Evolutionary conservation across 1,140 invertebrate genomes (phyloP).

Genomic region (Scylla paramamosain): DNA sequence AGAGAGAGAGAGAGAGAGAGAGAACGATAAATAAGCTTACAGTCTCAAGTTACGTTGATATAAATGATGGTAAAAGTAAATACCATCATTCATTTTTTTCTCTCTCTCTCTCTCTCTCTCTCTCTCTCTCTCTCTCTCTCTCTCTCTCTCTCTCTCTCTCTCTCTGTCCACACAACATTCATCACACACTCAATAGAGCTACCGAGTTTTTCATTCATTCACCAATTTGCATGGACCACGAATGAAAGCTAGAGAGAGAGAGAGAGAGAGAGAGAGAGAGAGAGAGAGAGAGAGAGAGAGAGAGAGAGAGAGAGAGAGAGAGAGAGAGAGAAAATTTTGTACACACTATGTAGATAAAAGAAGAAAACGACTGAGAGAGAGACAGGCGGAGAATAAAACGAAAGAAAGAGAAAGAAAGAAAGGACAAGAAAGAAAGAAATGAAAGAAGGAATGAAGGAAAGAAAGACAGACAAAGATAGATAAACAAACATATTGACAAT

Average conservation of each 20-base stretch:
- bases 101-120: too few relatives aligned
- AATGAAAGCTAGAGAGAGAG: too few relatives aligned
- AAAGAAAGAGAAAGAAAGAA: too few relatives aligned
- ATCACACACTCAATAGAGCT: neutral
- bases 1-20: neutral
- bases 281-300: constrained; percentile 37
- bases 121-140: too few relatives aligned
- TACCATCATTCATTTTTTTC: too few relatives aligned
- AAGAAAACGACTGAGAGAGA: neutral
- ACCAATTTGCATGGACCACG: neutral
- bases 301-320: constrained; percentile 34
- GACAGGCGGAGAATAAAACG: neutral
- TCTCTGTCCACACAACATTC: neutral
- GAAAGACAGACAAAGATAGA: neutral
- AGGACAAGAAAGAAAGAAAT: neutral
- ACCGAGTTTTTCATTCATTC: neutral
- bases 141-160: too few relatives aligned
- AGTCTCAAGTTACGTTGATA: too few relatives aligned
- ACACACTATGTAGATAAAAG: neutral
- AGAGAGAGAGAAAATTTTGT: neutral
- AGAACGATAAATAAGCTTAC: too few relatives aligned
- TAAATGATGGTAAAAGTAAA: too few relatives aligned
- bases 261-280: neutral
- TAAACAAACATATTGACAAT: neutral
- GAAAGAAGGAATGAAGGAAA: neutral